Percentiles rank a stretch among this genome's conserved stretches.
Evolutionary conservation across 2,797 vertebrate species (phyloP).

Genomic region (Sebastes variabilis): DNA sequence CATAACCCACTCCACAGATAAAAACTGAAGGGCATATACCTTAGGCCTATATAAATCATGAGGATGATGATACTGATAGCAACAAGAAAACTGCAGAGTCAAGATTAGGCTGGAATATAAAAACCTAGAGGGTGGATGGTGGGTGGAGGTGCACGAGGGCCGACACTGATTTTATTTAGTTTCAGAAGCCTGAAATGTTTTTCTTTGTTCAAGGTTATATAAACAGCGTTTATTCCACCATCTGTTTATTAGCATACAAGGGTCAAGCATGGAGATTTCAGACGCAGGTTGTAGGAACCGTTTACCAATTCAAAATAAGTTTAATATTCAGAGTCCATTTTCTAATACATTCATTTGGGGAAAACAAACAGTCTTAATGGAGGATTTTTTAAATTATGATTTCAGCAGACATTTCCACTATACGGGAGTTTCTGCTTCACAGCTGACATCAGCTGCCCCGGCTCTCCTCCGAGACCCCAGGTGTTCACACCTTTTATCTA

Average conservation of each 20-base stretch:
- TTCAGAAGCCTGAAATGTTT: slow-evolving; percentile 22
- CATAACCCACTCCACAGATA: neutral
- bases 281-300: neutral
- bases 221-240: slow-evolving; percentile 4
- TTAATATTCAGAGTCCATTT: neutral
- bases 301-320: neutral
- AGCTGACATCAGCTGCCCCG: slow-evolving; percentile 11
- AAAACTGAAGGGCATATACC: neutral
- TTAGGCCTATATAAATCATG: neutral
- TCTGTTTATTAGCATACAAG: slow-evolving; percentile 29
- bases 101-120: neutral
- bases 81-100: neutral
- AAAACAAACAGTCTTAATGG: neutral
- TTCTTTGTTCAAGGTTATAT: slow-evolving; percentile 37
- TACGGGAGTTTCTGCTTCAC: slow-evolving; percentile 3
- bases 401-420: neutral
- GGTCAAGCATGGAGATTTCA: slow-evolving; percentile 1
- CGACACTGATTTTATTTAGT: slow-evolving; percentile 10
- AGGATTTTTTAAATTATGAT: neutral
- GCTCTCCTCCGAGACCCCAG: slow-evolving; percentile 21
- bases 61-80: neutral
- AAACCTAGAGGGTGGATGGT: neutral
- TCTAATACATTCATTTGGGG: neutral
- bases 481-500: slow-evolving; percentile 42
- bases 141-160: neutral